Evolutionary conservation across 2,888 invertebrate species (phyloP).

Genomic region (Tachina lurida): DNA sequence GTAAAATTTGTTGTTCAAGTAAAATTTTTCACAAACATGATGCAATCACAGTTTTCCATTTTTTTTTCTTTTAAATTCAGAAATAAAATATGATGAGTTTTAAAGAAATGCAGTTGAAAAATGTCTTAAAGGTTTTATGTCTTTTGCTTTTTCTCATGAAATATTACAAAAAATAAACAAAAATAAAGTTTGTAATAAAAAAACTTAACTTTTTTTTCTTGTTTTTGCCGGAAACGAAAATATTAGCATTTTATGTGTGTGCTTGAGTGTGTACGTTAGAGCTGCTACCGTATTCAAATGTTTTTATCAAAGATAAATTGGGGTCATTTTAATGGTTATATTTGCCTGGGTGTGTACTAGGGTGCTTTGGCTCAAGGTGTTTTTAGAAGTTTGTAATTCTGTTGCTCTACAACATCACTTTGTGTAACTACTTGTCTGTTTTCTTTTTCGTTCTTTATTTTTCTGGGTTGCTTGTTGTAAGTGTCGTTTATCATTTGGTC

Average conservation of each 20-base stretch:
- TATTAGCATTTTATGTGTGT: conserved; percentile 55
- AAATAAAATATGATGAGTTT: conserved; percentile 44
- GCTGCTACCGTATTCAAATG: conserved; percentile 46
- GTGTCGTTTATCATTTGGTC: conserved; percentile 67
- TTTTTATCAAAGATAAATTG: conserved; percentile 80
- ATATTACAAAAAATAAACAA: not conserved
- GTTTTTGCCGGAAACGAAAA: conserved; percentile 32
- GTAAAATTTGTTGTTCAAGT: conserved; percentile 2
- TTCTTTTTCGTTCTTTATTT: conserved; percentile 11
- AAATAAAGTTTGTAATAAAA: conserved; percentile 17
- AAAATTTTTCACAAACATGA: conserved; percentile 3
- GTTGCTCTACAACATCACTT: conserved; percentile 74
- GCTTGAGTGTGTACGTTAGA: not conserved
- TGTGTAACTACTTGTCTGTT: conserved; percentile 76
- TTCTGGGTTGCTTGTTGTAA: conserved; percentile 22
- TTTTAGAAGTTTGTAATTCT: conserved; percentile 73
- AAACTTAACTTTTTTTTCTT: conserved; percentile 9
- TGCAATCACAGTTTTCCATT: conserved; percentile 34
- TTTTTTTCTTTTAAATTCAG: conserved; percentile 13
- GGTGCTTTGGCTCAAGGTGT: conserved; percentile 74
- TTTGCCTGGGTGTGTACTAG: conserved; percentile 66
- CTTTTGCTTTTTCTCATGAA: not conserved
- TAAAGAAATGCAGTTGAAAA: conserved; percentile 40
- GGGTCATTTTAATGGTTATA: conserved; percentile 78
- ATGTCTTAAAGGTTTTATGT: conserved; percentile 33